Percentiles rank a stretch among this genome's conserved stretches.
These are phyloP conservation scores for Stenopsyche tienmushanensis DNA, from an alignment of 1,140 invertebrate genomes.

Conservation along the genomic window DNA sequence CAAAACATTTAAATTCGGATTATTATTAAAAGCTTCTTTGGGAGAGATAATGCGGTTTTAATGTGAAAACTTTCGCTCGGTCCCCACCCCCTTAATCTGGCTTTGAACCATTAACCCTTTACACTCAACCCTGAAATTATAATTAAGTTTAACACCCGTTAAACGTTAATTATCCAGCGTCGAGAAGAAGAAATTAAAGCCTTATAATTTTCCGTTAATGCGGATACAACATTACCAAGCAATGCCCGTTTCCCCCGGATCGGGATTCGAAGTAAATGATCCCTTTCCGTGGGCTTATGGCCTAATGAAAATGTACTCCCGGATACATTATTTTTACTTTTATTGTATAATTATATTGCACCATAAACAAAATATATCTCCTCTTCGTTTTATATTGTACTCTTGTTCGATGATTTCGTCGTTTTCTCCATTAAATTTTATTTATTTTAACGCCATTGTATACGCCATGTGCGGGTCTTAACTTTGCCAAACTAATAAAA, in stretches of 20 bases:
- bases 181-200: conserved; percentile 21
- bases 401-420: too few species aligned
- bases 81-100: conserved; percentile 11
- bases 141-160: conserved; percentile 36
- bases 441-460: too few species aligned
- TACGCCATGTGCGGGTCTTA: too few species aligned
- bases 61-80: conserved; percentile 31
- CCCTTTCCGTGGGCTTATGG: background rate
- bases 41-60: conserved; percentile 33
- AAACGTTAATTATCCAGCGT: conserved; percentile 34
- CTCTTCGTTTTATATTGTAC: too few species aligned
- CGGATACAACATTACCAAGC: conserved; percentile 2
- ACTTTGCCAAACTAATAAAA: too few species aligned
- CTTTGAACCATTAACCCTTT: conserved; percentile 31
- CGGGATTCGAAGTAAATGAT: background rate
- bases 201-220: conserved; percentile 11
- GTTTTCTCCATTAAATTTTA: too few species aligned
- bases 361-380: too few species aligned
- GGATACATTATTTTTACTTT: too few species aligned
- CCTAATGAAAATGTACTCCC: background rate
- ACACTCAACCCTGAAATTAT: conserved; percentile 25
- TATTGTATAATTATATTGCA: too few species aligned
- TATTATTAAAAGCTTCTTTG: conserved; percentile 36
- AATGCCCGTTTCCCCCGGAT: too few species aligned
- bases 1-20: conserved; percentile 31